phyloP scores from a whole-genome alignment of 2,888 invertebrate species.

The Scaptomyza cyrtandrae region DNA sequence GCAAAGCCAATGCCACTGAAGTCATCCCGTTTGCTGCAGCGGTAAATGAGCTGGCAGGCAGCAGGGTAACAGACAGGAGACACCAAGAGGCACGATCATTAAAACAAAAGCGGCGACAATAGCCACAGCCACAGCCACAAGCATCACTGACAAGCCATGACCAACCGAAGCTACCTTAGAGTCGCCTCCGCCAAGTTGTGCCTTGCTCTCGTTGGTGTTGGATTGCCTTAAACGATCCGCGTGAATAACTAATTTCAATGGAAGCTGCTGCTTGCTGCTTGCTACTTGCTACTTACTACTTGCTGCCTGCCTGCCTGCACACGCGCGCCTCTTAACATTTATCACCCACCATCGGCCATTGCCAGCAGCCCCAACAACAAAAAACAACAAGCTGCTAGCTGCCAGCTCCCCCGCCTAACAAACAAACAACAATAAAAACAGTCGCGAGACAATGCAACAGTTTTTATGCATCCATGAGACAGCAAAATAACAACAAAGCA shows the following conservation, averaged over 20 bases:
- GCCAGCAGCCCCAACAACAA: constrained; percentile 26
- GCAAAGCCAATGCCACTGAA: constrained; percentile 72
- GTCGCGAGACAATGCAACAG: constrained; percentile 55
- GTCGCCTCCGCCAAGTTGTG: constrained; percentile 26
- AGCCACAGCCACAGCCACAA: constrained; percentile 36
- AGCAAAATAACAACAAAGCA: constrained; percentile 19
- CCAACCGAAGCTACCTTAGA: constrained; percentile 51
- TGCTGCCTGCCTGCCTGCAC: constrained; percentile 49
- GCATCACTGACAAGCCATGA: constrained; percentile 77
- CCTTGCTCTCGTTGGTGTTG: constrained; percentile 62
- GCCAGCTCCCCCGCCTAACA: constrained; percentile 7
- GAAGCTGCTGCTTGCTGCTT: constrained; percentile 66
- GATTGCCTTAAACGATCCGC: constrained; percentile 83
- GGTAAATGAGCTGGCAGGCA: constrained; percentile 62
- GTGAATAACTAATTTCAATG: constrained; percentile 84
- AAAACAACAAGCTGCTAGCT: constrained; percentile 16
- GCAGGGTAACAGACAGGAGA: constrained; percentile 35
- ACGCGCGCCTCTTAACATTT: constrained; percentile 72
- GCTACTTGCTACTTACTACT: constrained; percentile 58
- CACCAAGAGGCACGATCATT: constrained; percentile 79
- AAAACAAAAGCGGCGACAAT: constrained; percentile 82
- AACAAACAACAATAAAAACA: constrained; percentile 8
- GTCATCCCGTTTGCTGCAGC: constrained; percentile 72
- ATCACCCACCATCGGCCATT: constrained; percentile 80
- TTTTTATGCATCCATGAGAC: constrained; percentile 49